Evolutionary conservation across 2,797 vertebrate species (phyloP), one percentile per base, ranked within the genome.

Genomic region (Acanthis flammea): DNA sequence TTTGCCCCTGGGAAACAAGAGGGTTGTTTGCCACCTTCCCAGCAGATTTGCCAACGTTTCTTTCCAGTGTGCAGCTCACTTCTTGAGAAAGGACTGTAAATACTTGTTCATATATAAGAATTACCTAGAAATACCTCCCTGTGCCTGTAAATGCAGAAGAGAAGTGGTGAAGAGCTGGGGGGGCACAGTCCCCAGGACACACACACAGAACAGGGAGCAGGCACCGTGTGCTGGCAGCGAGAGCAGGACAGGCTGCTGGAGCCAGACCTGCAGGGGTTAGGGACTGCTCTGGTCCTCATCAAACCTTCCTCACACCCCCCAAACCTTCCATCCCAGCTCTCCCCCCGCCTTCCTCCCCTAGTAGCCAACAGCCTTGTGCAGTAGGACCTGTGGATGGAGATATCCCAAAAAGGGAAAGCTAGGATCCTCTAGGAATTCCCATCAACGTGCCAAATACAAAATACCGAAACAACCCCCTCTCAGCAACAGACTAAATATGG

Each of bases 401-500:
- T 97, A 98, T 97, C 98, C 98, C 98, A 98, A 98, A 98, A 98
- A 98, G 97, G 97, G 95, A 98, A 98, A 97, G 97, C 95, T 96
- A 97, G 98, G 98, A 98, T 98, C 98, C 98, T 98, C 96, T 92
- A 98, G 98, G 99, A 99, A 99, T 99, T 97, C 99, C 98, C 98
- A 78, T 96, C 97, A 93, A 97, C 97, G 98, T 99, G 98, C 98
- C 98, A 98, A 98, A 98, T 95, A 94, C 98, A 93, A 98, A 98
- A 98, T 97, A 98, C 96, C 92, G 97, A 97, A 97, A 83, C 97
- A 97, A 97, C 97, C 97, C 94, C 97, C 97, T 95, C 77, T 88
- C 93, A 97, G 95, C 97, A 97, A 90, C 98, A 98, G 98, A 98
- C 99, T 99, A 99, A 99, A 99, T 99, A 99, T 99, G 99, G 99